A percentile compares a stretch with the other conserved stretches of the same genome.
Evolutionary conservation across 2,797 vertebrate species (phyloP).

Genomic region (Eidolon dupreanum): DNA sequence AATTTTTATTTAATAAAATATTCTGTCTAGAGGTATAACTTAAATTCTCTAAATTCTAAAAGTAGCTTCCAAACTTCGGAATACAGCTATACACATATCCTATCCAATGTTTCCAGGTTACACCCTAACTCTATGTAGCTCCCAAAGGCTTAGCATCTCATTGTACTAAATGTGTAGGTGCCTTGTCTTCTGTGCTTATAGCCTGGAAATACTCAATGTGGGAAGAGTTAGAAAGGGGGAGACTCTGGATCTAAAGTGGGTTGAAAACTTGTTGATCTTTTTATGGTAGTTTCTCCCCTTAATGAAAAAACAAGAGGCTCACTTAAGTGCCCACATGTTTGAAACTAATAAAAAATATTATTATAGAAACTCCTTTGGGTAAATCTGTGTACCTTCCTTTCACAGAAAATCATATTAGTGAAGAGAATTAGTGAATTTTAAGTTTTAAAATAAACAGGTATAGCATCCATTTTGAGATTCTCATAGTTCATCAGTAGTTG

Average conservation of each 20-base stretch:
- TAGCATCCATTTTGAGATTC: neutral
- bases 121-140: neutral
- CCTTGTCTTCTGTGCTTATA: neutral
- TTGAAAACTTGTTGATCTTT: neutral
- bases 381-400: neutral
- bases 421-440: neutral
- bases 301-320: neutral
- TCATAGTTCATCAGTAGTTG: neutral
- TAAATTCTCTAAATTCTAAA: neutral
- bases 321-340: neutral
- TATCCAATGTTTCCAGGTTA: neutral
- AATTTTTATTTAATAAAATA: neutral
- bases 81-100: neutral
- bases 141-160: neutral
- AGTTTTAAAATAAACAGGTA: neutral
- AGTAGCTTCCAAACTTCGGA: neutral
- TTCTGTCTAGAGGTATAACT: neutral
- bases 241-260: neutral
- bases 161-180: rapidly evolving
- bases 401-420: neutral
- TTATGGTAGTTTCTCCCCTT: neutral
- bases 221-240: neutral
- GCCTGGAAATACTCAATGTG: no score
- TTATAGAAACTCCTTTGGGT: neutral
- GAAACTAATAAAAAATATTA: neutral